Evolutionary conservation across 2,888 invertebrate species (phyloP).

Genomic region (Pseudococcus viburni): DNA sequence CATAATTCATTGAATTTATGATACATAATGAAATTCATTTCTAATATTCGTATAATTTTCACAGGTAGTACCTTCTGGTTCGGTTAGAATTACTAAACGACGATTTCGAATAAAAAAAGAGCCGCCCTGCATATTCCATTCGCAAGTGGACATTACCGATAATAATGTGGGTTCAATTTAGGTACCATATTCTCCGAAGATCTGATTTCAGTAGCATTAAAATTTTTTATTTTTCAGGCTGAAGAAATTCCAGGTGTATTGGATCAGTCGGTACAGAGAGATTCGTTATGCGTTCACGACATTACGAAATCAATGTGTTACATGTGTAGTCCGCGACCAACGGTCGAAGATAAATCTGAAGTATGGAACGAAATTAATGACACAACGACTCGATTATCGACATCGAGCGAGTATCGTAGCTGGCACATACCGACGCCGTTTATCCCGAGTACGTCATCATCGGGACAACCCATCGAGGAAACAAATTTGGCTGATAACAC

Average conservation of each 20-base stretch:
- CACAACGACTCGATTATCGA: background rate
- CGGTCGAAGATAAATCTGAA: background rate
- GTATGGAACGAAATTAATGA: constrained; percentile 4
- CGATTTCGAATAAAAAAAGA: background rate
- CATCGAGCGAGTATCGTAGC: background rate
- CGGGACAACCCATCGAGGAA: background rate
- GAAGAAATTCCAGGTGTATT: background rate
- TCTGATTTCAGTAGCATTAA: background rate
- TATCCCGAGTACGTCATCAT: background rate
- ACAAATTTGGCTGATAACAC: background rate
- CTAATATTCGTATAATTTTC: background rate
- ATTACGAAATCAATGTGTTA: background rate
- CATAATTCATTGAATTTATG: background rate
- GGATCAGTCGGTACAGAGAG: background rate
- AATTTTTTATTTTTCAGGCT: background rate
- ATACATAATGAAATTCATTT: background rate
- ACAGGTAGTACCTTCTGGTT: background rate
- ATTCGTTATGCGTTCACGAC: background rate
- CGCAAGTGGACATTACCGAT: background rate
- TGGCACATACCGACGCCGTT: background rate
- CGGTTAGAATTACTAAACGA: background rate
- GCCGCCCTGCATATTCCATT: background rate
- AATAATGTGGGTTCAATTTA: background rate
- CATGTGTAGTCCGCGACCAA: background rate
- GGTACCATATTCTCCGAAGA: background rate